Conservation (phyloP, 2,113 vertebrate species). For the Menura novaehollandiae region DNA sequence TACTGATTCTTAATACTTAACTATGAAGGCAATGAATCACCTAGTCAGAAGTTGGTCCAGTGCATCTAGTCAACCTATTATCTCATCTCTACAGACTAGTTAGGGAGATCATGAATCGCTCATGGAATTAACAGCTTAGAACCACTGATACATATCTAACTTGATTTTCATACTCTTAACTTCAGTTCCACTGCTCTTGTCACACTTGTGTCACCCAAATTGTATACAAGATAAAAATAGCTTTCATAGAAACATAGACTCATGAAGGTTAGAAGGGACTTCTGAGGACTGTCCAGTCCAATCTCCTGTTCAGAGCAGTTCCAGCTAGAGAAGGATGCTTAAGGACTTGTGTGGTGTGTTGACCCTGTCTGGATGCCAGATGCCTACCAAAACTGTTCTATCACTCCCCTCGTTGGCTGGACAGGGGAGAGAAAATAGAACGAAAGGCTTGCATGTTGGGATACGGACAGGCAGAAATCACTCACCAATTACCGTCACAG, state of each 20-base stretch:
- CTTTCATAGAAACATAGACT: neutral
- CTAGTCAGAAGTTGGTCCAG: no score
- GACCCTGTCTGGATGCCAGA: neutral
- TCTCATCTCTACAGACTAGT: neutral
- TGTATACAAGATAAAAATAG: neutral
- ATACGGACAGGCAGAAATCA: neutral
- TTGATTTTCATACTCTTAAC: neutral
- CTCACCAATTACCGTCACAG: no score
- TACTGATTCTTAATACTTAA: no score
- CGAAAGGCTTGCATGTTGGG: neutral
- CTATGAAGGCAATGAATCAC: no score
- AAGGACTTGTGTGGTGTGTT: neutral
- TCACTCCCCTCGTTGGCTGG: neutral
- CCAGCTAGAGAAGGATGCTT: neutral
- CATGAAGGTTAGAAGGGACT: neutral
- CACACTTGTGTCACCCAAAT: neutral
- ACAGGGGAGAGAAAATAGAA: neutral
- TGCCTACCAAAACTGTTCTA: neutral
- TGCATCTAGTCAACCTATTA: no score
- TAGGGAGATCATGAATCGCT: neutral
- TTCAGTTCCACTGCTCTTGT: neutral
- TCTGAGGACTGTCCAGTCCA: neutral
- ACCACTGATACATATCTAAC: neutral
- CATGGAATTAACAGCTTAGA: neutral
- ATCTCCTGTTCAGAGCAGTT: neutral